phyloP scores from a whole-genome alignment of 2,797 vertebrate species.

The Hyperoplus lanceolatus region DNA sequence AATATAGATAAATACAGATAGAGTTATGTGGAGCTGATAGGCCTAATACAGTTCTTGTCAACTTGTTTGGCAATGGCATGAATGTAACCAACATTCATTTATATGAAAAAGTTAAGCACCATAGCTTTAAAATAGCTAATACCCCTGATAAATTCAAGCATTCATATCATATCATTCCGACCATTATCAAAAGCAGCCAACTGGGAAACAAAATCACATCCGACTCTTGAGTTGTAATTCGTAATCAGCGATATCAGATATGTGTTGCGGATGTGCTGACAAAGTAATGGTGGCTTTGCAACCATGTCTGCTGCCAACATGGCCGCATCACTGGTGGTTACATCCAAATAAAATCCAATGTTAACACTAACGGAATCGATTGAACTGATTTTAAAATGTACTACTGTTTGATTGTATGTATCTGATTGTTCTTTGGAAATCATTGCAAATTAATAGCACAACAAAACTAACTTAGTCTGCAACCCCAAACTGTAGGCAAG shows the following conservation, averaged over 20 bases:
- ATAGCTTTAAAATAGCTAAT: background rate
- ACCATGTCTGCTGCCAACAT: background rate
- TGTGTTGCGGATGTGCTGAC: background rate
- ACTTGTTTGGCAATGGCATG: too few species aligned
- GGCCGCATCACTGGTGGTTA: background rate
- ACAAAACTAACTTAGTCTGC: background rate
- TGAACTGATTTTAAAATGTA: background rate
- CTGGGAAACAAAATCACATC: background rate
- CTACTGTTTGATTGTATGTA: background rate
- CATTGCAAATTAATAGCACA: background rate
- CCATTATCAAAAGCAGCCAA: background rate
- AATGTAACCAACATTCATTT: too few species aligned
- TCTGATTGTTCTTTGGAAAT: background rate
- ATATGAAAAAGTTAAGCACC: too few species aligned
- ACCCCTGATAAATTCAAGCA: background rate
- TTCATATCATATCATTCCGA: background rate
- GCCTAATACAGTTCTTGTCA: too few species aligned
- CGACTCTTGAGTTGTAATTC: background rate
- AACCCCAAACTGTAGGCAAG: background rate
- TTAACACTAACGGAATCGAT: background rate
- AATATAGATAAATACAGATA: too few species aligned
- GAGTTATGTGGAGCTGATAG: too few species aligned
- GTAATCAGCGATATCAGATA: background rate
- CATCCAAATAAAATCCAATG: background rate
- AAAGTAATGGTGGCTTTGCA: too few species aligned